Percentiles rank a stretch among this genome's conserved stretches.
phyloP scores from a whole-genome alignment of 2,888 invertebrate species.

The Scaptomyza parva region DNA sequence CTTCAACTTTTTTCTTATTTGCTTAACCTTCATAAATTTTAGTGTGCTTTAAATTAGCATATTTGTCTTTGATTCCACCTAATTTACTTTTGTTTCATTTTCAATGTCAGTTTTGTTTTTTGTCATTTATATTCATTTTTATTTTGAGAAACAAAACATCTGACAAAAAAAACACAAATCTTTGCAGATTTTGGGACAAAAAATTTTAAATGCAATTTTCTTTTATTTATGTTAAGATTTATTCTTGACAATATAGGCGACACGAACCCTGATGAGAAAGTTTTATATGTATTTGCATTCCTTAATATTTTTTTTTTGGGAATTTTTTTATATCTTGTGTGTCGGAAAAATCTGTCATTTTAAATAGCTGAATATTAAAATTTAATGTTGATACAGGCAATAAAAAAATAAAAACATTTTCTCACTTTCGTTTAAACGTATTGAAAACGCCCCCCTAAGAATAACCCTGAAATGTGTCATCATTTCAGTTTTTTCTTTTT shows the following conservation, averaged over 20 bases:
- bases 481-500: conserved; percentile 26
- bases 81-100: conserved; percentile 24
- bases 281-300: conserved; percentile 23
- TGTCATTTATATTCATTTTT: background rate
- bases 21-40: background rate
- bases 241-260: conserved; percentile 31
- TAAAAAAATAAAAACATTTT: conserved; percentile 26
- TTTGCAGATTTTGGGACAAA: conserved; percentile 37
- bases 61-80: conserved; percentile 16
- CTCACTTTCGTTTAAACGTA: conserved; percentile 21
- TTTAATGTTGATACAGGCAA: conserved; percentile 4
- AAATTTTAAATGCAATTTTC: conserved; percentile 49
- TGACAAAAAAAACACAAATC: background rate
- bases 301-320: conserved; percentile 3
- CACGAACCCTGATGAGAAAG: conserved; percentile 37
- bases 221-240: conserved; percentile 31
- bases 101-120: conserved; percentile 37
- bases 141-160: background rate
- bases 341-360: conserved; percentile 39
- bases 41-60: conserved; percentile 19
- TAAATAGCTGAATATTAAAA: conserved; percentile 26
- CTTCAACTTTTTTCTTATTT: background rate
- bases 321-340: background rate
- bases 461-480: conserved; percentile 54
- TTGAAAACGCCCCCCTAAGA: conserved; percentile 46